A percentile compares a stretch with the other conserved stretches of the same genome.
These are phyloP conservation scores for Corvus moneduloides DNA, from an alignment of 2,113 vertebrate genomes.

Conservation along the genomic window DNA sequence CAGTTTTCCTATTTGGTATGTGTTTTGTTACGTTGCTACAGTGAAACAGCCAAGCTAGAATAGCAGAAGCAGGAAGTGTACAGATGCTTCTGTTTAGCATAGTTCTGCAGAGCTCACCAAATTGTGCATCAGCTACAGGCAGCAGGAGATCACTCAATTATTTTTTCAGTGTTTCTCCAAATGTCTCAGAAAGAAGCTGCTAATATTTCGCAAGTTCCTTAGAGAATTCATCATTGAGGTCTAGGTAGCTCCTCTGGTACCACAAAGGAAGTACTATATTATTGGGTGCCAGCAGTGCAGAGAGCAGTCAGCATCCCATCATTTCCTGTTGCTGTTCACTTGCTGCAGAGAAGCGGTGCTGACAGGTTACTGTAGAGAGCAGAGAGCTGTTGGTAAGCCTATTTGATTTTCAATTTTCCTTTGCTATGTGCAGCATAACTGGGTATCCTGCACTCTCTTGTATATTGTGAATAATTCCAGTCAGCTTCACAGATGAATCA, in stretches of 20 bases:
- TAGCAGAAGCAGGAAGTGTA: background rate
- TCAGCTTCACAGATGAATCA: background rate
- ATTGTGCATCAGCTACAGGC: background rate
- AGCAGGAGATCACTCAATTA: background rate
- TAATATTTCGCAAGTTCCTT: background rate
- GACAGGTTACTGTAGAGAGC: background rate
- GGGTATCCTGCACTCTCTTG: background rate
- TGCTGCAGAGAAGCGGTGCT: background rate
- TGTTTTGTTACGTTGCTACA: background rate
- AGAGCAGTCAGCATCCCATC: background rate
- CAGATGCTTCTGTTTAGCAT: background rate
- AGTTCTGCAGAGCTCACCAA: background rate
- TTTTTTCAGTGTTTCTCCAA: background rate
- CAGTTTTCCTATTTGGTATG: background rate
- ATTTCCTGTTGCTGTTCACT: background rate
- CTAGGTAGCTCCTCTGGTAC: background rate
- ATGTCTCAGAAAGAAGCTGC: background rate
- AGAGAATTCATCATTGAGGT: background rate
- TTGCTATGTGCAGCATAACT: rapidly evolving
- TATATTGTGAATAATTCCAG: background rate
- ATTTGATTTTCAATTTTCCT: background rate
- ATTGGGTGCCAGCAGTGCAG: background rate
- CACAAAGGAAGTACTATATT: background rate
- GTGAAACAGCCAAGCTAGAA: background rate
- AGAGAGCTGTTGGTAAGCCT: background rate